Evolutionary conservation across 1,140 invertebrate species (phyloP).

Genomic region (Drosophila mojavensis): DNA sequence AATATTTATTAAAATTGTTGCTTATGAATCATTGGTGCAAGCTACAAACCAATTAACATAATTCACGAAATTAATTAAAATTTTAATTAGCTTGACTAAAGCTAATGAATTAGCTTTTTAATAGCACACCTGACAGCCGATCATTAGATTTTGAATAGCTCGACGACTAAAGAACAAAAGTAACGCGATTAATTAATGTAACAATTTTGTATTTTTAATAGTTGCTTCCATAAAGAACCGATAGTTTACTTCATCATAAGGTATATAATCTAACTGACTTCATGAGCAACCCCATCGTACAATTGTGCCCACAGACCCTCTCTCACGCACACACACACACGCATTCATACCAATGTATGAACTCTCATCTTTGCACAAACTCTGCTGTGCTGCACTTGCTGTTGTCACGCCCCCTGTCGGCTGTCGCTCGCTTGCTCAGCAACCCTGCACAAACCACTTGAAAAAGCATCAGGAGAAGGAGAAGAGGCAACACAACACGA

Average conservation of each 20-base stretch:
- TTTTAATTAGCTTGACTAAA: neutral
- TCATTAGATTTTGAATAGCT: neutral
- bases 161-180: neutral
- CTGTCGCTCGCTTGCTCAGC: neutral
- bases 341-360: neutral
- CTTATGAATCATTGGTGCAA: neutral
- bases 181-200: neutral
- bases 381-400: slow-evolving; percentile 35
- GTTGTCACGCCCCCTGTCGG: slow-evolving; percentile 13
- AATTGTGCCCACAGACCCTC: neutral
- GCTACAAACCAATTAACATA: neutral
- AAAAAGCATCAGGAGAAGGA: slow-evolving; percentile 34
- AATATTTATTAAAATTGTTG: too few relatives aligned
- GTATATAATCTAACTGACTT: neutral
- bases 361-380: slow-evolving; percentile 25
- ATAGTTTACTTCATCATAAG: neutral
- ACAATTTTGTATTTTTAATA: neutral
- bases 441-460: slow-evolving; percentile 14
- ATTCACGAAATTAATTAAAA: neutral
- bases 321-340: neutral
- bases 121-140: neutral
- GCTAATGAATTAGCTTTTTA: neutral
- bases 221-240: neutral
- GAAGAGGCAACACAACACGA: slow-evolving; percentile 19
- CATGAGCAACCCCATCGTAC: neutral